A percentile compares a stretch with the other conserved stretches of the same genome.
phyloP scores from a whole-genome alignment of 1,140 invertebrate genomes.

The roundworm (Caenorhabditis elegans) region DNA sequence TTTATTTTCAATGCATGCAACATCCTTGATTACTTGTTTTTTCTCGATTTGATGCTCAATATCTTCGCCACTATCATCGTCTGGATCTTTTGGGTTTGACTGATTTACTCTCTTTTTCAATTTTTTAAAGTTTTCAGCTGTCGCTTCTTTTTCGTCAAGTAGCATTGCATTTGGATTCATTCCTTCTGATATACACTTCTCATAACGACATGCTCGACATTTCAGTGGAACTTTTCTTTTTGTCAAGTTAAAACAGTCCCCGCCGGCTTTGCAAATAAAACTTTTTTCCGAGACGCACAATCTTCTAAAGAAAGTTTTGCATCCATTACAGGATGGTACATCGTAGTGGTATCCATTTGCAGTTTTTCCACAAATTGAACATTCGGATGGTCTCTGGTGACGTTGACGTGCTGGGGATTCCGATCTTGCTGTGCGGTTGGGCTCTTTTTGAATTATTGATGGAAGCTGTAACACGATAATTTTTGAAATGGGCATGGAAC shows the following conservation, averaged over 20 bases:
- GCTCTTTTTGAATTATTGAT: not conserved
- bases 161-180: conserved; percentile 45
- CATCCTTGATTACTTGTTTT: not conserved
- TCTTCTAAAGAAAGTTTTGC: conserved; percentile 48
- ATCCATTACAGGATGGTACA: conserved; percentile 49
- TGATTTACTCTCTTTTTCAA: not conserved
- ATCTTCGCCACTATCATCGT: not conserved
- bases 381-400: not conserved
- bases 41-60: not conserved
- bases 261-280: not conserved
- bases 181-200: conserved; percentile 44
- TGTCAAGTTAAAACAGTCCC: conserved; percentile 6
- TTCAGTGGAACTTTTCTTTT: conserved; percentile 29
- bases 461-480: not conserved
- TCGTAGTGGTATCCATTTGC: conserved; percentile 67
- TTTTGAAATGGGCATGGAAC: too few species aligned
- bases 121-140: not conserved
- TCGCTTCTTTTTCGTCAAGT: not conserved
- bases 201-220: conserved; percentile 42
- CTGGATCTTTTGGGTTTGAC: not conserved
- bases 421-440: not conserved
- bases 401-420: not conserved
- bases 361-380: conserved; percentile 61
- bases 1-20: not conserved
- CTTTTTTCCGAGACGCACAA: conserved; percentile 42